phyloP scores from a whole-genome alignment of 2,888 invertebrate genomes.

The Metacarcinus magister region DNA sequence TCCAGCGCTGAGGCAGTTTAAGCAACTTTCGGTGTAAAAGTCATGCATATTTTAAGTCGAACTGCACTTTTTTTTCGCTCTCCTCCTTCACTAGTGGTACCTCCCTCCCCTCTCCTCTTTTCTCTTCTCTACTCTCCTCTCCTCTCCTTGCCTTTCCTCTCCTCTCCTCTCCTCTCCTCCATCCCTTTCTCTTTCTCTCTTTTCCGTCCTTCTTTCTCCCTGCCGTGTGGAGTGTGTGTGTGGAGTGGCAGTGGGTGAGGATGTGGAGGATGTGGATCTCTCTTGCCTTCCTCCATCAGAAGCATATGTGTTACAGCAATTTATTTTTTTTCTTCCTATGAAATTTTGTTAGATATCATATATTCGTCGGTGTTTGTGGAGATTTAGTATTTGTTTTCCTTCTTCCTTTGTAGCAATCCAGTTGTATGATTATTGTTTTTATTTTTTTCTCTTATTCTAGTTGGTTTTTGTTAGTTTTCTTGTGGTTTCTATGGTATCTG shows the following conservation, averaged over 20 bases:
- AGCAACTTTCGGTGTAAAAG: constrained; percentile 51
- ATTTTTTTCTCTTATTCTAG: too few relatives aligned
- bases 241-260: neutral
- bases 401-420: neutral
- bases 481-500: neutral
- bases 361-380: neutral
- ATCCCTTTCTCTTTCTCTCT: neutral
- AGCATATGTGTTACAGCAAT: neutral
- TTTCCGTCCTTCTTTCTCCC: neutral
- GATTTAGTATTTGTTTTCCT: neutral
- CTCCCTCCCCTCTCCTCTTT: neutral
- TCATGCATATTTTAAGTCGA: constrained; percentile 47
- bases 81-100: neutral
- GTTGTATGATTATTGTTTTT: neutral
- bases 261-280: neutral
- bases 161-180: neutral
- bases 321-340: neutral
- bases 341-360: neutral
- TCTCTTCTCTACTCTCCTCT: neutral
- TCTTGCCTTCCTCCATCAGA: neutral
- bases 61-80: neutral
- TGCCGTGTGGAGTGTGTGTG: neutral
- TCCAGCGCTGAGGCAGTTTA: constrained; percentile 38
- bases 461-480: neutral
- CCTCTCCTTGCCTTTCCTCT: neutral